Percentiles rank a stretch among this genome's conserved stretches.
phyloP scores from a whole-genome alignment of 2,888 invertebrate genomes.

The Ochlodes sylvanus region DNA sequence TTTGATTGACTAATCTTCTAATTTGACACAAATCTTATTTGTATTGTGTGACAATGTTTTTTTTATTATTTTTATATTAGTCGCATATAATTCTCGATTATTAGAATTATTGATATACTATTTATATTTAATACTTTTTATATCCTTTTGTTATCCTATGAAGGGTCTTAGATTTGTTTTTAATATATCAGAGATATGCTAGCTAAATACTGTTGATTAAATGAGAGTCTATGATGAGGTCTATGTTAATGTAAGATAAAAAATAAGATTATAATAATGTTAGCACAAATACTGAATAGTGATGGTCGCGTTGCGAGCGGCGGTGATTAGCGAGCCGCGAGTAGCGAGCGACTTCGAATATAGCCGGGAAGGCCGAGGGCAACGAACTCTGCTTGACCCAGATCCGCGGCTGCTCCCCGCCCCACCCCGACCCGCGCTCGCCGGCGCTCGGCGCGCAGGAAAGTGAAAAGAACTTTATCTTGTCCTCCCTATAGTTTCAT shows the following conservation, averaged over 20 bases:
- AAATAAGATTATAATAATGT: constrained; percentile 26
- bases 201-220: too few relatives aligned
- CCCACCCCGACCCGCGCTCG: constrained; percentile 46
- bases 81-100: too few relatives aligned
- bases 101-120: too few relatives aligned
- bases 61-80: not conserved
- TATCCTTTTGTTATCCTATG: too few relatives aligned
- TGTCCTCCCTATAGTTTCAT: constrained; percentile 47
- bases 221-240: constrained; percentile 4
- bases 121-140: too few relatives aligned
- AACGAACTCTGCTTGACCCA: constrained; percentile 84
- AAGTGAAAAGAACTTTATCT: constrained; percentile 76
- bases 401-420: constrained; percentile 59
- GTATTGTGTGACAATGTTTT: constrained; percentile 8
- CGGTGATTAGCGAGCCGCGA: constrained; percentile 75
- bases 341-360: constrained; percentile 78
- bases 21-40: constrained; percentile 38
- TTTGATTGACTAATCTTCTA: constrained; percentile 55
- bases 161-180: too few relatives aligned
- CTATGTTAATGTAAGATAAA: constrained; percentile 12
- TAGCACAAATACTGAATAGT: constrained; percentile 47
- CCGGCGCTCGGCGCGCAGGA: constrained; percentile 58
- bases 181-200: too few relatives aligned
- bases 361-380: constrained; percentile 85
- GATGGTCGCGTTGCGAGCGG: constrained; percentile 48